Evolutionary conservation across 2,113 vertebrate genomes (phyloP).

Genomic region (Erpornis zantholeuca): DNA sequence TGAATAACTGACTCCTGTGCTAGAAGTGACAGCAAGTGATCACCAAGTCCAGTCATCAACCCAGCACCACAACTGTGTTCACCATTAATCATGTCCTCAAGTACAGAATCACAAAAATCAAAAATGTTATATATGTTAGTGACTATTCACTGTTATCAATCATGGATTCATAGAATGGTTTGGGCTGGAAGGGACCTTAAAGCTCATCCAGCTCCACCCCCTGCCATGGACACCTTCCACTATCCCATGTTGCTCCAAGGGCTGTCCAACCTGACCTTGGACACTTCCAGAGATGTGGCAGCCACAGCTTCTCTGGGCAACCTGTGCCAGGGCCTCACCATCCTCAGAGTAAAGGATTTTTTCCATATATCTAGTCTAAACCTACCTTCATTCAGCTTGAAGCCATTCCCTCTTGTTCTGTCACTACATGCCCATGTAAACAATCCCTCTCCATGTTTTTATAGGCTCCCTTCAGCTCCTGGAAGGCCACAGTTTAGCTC

Average conservation of each 20-base stretch:
- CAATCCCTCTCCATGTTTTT: not conserved
- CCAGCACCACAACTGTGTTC: rapidly evolving
- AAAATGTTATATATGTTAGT: not conserved
- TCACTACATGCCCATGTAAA: not conserved
- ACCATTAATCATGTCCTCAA: not conserved
- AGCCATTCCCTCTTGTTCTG: not conserved
- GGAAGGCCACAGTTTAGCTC: not conserved
- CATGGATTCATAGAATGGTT: not conserved
- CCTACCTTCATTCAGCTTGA: not conserved
- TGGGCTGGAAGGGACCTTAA: not conserved
- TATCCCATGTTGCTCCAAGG: not conserved
- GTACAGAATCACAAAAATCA: not conserved
- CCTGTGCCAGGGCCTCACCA: too few relatives aligned
- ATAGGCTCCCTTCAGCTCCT: not conserved
- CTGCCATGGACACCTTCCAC: not conserved
- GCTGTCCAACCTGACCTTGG: rapidly evolving
- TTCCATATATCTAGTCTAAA: not conserved
- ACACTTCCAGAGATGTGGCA: not conserved
- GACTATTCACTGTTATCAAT: not conserved
- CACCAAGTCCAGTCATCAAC: not conserved
- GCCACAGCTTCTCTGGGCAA: not conserved
- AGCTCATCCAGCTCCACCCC: rapidly evolving
- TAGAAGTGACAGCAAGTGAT: not conserved
- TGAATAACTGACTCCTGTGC: not conserved
- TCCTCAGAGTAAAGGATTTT: not conserved